Conservation (phyloP, 2,888 invertebrate genomes). For the Lycaena phlaeas region DNA sequence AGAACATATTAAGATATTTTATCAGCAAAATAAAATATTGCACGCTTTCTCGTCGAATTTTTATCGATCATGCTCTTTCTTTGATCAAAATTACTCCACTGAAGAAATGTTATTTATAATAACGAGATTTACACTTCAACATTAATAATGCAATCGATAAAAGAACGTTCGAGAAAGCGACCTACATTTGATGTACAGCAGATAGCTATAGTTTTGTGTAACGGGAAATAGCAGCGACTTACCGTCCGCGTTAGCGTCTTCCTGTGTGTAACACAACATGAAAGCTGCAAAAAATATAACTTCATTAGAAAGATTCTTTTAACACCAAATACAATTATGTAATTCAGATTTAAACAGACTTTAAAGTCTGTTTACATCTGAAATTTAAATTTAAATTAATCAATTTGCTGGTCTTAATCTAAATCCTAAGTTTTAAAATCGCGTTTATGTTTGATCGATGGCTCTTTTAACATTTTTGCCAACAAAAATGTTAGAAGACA, state of each 20-base stretch:
- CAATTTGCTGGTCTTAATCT: too few species aligned
- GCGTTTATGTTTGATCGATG: too few species aligned
- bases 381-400: too few species aligned
- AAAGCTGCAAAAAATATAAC: conserved; percentile 85
- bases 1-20: conserved; percentile 41
- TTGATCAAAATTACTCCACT: not conserved
- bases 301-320: too few species aligned
- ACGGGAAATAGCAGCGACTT: conserved; percentile 50
- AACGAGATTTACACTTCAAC: not conserved
- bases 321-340: too few species aligned
- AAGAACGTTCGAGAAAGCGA: conserved; percentile 29
- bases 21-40: conserved; percentile 55
- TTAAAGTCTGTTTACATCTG: too few species aligned
- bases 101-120: not conserved
- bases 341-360: too few species aligned
- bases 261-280: conserved; percentile 96
- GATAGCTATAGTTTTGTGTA: conserved; percentile 42
- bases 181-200: conserved; percentile 50
- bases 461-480: too few species aligned
- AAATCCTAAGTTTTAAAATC: too few species aligned
- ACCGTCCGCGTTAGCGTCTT: conserved; percentile 93
- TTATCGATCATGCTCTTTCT: conserved; percentile 21
- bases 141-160: conserved; percentile 16
- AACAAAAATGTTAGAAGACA: too few species aligned
- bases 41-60: conserved; percentile 26